Conservation (phyloP, 2,888 invertebrate species). For the Melinopterus prodromus region DNA sequence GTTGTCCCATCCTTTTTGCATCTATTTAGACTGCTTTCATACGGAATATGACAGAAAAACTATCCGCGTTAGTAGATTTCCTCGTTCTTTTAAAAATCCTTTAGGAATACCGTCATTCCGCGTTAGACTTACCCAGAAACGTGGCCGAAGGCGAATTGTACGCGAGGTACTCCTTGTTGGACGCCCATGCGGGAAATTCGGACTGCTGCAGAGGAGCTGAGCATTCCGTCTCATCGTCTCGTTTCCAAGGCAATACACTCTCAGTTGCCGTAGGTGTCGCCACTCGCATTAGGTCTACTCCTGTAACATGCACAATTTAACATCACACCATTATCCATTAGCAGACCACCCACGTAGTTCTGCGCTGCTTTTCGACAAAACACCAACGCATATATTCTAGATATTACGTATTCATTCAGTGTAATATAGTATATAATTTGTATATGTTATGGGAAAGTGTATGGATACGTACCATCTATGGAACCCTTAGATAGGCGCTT, state of each 20-base stretch:
- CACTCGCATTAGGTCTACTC: conserved; percentile 75
- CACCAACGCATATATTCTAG: neutral
- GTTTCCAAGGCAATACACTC: conserved; percentile 92
- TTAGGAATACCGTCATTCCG: too few species aligned
- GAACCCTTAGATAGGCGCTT: conserved; percentile 61
- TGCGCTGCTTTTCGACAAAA: neutral
- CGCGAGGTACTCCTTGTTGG: conserved; percentile 91
- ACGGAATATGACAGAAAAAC: too few species aligned
- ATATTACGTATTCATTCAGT: neutral
- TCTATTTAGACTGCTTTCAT: too few species aligned
- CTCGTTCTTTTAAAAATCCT: too few species aligned
- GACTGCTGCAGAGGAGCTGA: conserved; percentile 71
- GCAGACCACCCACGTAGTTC: neutral
- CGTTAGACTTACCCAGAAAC: conserved; percentile 75
- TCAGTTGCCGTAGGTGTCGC: conserved; percentile 90
- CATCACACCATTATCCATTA: neutral
- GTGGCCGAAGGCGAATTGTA: conserved; percentile 93
- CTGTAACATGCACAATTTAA: conserved; percentile 51
- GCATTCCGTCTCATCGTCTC: conserved; percentile 77
- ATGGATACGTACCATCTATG: conserved; percentile 59
- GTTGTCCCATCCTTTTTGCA: too few species aligned
- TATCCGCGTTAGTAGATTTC: too few species aligned
- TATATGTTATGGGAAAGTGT: conserved; percentile 17
- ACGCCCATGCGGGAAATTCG: conserved; percentile 95
- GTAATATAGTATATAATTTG: conserved; percentile 4